Base-by-base conservation (phyloP, 1,140 invertebrate genomes). In the Cydia fagiglandana region DNA sequence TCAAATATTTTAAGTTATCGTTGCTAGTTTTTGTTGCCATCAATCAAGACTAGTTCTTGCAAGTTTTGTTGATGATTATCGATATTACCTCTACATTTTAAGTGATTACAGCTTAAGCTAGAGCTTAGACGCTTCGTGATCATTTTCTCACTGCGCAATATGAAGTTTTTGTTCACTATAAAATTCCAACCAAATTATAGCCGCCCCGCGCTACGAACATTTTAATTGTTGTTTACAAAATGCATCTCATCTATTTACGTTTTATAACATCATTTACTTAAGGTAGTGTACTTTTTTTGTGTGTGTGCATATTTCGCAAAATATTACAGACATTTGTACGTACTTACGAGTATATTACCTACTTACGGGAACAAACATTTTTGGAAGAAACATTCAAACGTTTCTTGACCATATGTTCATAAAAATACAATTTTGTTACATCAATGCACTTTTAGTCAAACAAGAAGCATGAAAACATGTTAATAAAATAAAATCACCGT, bases 21-120 rank as follows among this genome's bases (percentile, higher is more conserved):
- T 70, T 70, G 66, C 9, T 6, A 17, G 30, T 70, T 70, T 70
- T 70, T 70, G n/a, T 41, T 38, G 34, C n/a, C 66, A 70, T 45
- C 66, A 70, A 70, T 70, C 66, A 70, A 34, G 24, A 28, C 20
- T 13, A 38, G n/a, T 70, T 70, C n/a, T 70, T 68, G 30, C 24
- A 70, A 38, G 66, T 70, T 41, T 70, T 41, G 30, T 70, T 70
- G 66, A 17, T 70, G 6, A 7, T 70, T 70, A 70, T 70, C 66
- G 41, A 70, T 41, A 38, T 41, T 38, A 17, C 66, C 66, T 70
- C 15, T n/a, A 66, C 9, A n/a, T 34, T 68, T 4, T 34, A 15
- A 70, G 34, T 41, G 34, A 45, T 41, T 68, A 41, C 30, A 38
- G 64, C 30, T 17, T 61, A 24, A 24, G 56, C 34, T 45, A 41